Percentiles rank a stretch among this genome's conserved stretches.
Conservation (phyloP, 92 coral and sea anemone genomes). For the Siderastrea siderea region DNA sequence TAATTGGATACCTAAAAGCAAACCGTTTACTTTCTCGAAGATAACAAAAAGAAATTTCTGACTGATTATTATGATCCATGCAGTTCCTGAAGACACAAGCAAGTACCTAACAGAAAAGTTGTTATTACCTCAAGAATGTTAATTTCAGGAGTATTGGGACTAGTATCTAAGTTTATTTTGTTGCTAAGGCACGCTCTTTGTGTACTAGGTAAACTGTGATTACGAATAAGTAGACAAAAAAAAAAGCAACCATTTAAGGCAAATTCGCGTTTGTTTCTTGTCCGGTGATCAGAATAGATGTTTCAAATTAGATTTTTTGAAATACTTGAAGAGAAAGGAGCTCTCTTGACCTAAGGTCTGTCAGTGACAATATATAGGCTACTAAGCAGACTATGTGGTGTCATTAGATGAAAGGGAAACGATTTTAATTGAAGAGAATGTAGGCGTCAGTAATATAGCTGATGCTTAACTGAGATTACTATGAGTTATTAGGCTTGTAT, state of each 20-base stretch:
- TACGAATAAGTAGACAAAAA: too few relatives aligned
- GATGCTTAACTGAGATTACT: neutral
- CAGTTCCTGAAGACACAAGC: neutral
- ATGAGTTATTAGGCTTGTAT: neutral
- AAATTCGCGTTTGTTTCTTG: neutral
- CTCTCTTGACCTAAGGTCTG: neutral
- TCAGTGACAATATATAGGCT: neutral
- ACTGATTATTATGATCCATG: too few relatives aligned
- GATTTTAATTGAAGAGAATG: neutral
- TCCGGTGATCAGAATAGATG: neutral
- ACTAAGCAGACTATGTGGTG: neutral
- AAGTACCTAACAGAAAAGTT: too few relatives aligned
- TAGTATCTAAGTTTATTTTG: neutral
- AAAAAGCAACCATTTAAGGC: neutral
- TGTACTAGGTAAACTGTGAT: neutral
- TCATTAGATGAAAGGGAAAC: neutral
- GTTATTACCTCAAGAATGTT: neutral
- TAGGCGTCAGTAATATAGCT: conserved; percentile 5
- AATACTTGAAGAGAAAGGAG: neutral
- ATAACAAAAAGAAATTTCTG: too few relatives aligned
- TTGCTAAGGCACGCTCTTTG: neutral
- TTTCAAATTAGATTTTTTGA: neutral
- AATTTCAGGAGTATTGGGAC: neutral
- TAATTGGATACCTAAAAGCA: too few relatives aligned
- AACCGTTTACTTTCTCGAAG: too few relatives aligned